Base-by-base conservation (phyloP, 2,888 invertebrate species). In the Tryphoninae sp. region DNA sequence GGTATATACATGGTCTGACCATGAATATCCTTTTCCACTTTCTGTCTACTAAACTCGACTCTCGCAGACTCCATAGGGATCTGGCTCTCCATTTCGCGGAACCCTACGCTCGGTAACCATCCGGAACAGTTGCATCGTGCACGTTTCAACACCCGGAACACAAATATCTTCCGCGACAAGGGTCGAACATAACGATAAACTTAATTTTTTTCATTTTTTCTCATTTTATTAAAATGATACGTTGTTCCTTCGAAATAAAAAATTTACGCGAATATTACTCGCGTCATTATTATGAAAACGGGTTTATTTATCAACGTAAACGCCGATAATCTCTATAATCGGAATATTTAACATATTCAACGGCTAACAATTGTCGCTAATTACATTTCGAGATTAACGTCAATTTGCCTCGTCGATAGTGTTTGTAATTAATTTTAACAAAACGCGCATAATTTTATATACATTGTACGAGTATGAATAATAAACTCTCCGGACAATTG, bases 21-120 rank as follows among this genome's bases (percentile, higher is more conserved):
- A 51, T 78, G 78, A 78, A 78, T 78, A 78, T 81, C 78, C 69
- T 64, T 74, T 64, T 81, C 78, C 42, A 74, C 73, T 78, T 80
- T 64, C 55, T 64, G 71, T 71, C 67, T 58, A 65, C 73, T 79
- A 59, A 62, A 58, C 68, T 68, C 67, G 64, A 3, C 33, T 40
- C 78, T 59, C 68, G 13, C 53, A 33, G 33, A 53, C 49, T 61
- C 51, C 22, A 2, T 22, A 8, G 42, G 33, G 22, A 45, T 45
- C 59, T 73, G 51, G 42, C 45, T 23, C 62, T 59, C 65, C 45
- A 78, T 65, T 78, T 45, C 59, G 19, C 26, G 16, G 2, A 51
- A 16, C 49, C 61, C 76, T 22, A 9, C 26, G 58, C 16, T 16
- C 19, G 9, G 16, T 9, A 45, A 9, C 13, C 45, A 45, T 19